Evolutionary conservation across 2,797 vertebrate genomes (phyloP), one percentile per base, ranked within the genome.

Genomic region (Sebastes wilsoni): DNA sequence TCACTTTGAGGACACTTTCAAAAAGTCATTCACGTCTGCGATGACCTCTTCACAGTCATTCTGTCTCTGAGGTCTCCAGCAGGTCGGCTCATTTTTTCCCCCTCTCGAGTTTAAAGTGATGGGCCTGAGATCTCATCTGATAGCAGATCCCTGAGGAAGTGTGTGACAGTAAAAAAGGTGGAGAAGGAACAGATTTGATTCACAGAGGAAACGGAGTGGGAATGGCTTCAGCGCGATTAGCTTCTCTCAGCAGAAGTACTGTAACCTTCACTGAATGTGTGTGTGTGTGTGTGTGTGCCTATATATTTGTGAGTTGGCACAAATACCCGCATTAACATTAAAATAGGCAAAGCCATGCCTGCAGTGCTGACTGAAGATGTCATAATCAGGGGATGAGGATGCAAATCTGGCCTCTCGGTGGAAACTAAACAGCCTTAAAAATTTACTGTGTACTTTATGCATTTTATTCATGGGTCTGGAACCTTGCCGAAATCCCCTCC

Each of bases 371-470:
- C 83, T 89, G 62, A 76, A 87, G 80, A 86, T 89, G 88, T 91
- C 90, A 89, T 87, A 93, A 89, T 92, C 83, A 86, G 77, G 84
- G 85, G 80, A 91, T 88, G 78, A 86, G 88, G 87, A 90, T 92
- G 92, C 90, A 92, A 93, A 94, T 93, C 85, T 86, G 82, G 79
- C 71, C 78, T 86, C 88, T 90, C n/a, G 12, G 78, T 87, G 75
- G 76, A 88, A 92, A 86, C 87, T 88, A 86, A 91, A 86, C 82
- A 83, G 81, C 74, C 85, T 93, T 89, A 89, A 92, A 91, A 84
- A 88, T 91, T 79, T 74, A 92, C 79, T 87, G 59, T 89, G 82
- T 88, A 82, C 82, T 86, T 82, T 81, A 87, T 88, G 84, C 79
- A 81, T 86, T 92, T 90, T 86, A 89, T 92, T 91, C 85, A 88